Conservation (phyloP, 2,797 vertebrate genomes). For the Microtus agrestis region DNA sequence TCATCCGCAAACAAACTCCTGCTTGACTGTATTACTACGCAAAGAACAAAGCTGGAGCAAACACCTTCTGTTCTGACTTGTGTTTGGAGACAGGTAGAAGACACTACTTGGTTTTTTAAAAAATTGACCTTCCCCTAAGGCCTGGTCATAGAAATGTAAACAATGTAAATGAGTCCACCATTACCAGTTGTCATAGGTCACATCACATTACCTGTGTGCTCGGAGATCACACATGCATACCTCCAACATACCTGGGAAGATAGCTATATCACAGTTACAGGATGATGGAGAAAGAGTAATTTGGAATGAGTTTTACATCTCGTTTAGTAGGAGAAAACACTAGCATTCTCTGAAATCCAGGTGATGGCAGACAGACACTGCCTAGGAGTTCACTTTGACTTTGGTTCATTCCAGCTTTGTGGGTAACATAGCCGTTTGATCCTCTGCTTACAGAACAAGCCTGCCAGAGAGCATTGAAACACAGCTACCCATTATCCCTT, state of each 20-base stretch:
- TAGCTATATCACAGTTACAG: conserved; percentile 71
- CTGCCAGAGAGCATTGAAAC: conserved; percentile 89
- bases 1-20: conserved; percentile 75
- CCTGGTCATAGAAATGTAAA: conserved; percentile 79
- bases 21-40: conserved; percentile 71
- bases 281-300: conserved; percentile 57
- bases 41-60: conserved; percentile 68
- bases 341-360: conserved; percentile 77
- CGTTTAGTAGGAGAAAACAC: conserved; percentile 70
- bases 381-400: conserved; percentile 81
- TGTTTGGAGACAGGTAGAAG: conserved; percentile 78
- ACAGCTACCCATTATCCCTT: conserved; percentile 84
- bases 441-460: conserved; percentile 93
- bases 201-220: conserved; percentile 47
- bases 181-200: conserved; percentile 61
- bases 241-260: conserved; percentile 63
- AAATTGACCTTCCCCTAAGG: conserved; percentile 80
- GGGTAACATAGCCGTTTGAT: conserved; percentile 90
- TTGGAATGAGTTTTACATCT: conserved; percentile 61
- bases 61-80: conserved; percentile 56
- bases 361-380: conserved; percentile 80
- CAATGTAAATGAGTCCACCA: conserved; percentile 77
- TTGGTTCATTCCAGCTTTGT: conserved; percentile 92
- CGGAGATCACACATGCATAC: conserved; percentile 65
- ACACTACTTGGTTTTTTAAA: conserved; percentile 75